Percentiles rank a stretch among this genome's conserved stretches.
Evolutionary conservation across 2,888 invertebrate species (phyloP).

Genomic region (Acheta domesticus): DNA sequence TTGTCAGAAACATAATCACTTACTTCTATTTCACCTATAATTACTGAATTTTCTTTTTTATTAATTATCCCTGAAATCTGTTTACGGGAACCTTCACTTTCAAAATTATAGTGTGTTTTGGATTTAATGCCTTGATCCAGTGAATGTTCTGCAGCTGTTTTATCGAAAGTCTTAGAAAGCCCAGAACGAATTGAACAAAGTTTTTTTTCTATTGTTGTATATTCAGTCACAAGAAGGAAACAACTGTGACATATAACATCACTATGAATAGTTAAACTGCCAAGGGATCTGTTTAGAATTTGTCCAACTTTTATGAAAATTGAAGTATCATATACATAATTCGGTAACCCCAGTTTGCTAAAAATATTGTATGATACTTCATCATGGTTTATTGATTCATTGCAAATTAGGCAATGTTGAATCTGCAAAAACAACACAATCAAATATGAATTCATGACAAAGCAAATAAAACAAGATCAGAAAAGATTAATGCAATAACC

Average conservation of each 20-base stretch:
- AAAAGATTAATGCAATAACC: too few species aligned
- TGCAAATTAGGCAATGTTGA: slow-evolving; percentile 18
- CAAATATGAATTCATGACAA: too few species aligned
- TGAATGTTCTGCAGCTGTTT: slow-evolving; percentile 29
- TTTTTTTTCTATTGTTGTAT: slow-evolving; percentile 27
- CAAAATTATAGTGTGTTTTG: not conserved
- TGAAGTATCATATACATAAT: not conserved
- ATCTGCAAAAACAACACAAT: too few species aligned
- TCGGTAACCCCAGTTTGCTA: not conserved
- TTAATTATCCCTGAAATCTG: slow-evolving; percentile 11
- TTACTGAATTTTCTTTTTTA: slow-evolving; percentile 27
- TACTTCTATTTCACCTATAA: not conserved
- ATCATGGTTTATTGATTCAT: not conserved
- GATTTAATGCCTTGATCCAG: not conserved
- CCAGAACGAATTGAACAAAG: slow-evolving; percentile 26
- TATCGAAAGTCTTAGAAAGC: slow-evolving; percentile 28
- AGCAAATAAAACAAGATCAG: too few species aligned
- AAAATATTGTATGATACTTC: too few species aligned
- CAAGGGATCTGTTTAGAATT: slow-evolving; percentile 28
- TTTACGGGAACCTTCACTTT: too few species aligned
- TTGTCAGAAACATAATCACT: not conserved
- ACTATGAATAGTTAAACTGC: slow-evolving; percentile 32
- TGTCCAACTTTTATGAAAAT: slow-evolving; percentile 33
- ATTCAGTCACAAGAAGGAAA: slow-evolving; percentile 29
- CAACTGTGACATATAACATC: slow-evolving; percentile 33